Conservation (phyloP, 2,797 vertebrate genomes). For the Enteromius afrohamiltoni region DNA sequence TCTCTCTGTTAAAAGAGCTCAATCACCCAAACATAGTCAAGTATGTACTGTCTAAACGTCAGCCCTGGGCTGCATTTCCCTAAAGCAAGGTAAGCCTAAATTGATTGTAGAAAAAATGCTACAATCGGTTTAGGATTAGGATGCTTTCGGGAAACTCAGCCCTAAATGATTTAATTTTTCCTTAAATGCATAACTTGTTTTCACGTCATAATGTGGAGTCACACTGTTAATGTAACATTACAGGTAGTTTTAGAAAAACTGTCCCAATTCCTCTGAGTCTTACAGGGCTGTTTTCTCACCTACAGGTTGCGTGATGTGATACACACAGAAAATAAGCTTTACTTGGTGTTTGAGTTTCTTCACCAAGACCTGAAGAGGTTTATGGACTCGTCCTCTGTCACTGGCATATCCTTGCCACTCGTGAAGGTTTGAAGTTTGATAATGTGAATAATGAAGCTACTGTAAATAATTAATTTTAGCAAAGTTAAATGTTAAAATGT, state of each 20-base stretch:
- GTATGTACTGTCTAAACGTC: conserved; percentile 73
- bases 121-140: no score
- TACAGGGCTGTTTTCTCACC: neutral
- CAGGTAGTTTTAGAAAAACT: neutral
- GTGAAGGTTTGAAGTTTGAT: conserved; percentile 79
- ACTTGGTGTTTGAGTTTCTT: conserved; percentile 97
- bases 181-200: neutral
- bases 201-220: neutral
- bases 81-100: neutral
- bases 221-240: neutral
- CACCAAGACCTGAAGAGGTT: conserved; percentile 97
- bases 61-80: neutral
- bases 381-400: conserved; percentile 90
- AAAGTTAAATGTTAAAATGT: no score
- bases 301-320: conserved; percentile 91
- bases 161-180: neutral
- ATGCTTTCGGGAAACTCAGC: neutral
- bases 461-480: no score
- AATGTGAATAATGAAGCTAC: no score
- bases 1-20: conserved; percentile 93
- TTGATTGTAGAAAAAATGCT: neutral
- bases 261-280: neutral
- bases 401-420: conserved; percentile 88
- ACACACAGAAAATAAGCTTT: conserved; percentile 98
- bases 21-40: conserved; percentile 95